Evolutionary conservation across 1,140 invertebrate species (phyloP).

Genomic region (Triops cancriformis): DNA sequence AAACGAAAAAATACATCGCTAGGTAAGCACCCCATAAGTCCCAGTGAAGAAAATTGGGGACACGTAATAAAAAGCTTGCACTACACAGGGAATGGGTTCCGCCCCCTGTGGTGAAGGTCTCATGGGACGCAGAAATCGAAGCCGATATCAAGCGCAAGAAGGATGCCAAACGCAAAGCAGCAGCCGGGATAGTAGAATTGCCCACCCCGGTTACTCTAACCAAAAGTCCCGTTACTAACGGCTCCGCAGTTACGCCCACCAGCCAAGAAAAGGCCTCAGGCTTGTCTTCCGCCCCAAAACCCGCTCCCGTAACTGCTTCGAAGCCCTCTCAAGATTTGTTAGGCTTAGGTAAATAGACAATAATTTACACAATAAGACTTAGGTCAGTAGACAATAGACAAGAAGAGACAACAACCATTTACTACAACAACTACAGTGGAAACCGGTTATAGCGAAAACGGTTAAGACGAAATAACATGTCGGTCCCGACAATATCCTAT

Average conservation of each 20-base stretch:
- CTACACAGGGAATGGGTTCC: conserved; percentile 80
- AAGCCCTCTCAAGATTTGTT: conserved; percentile 49
- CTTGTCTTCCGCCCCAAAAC: conserved; percentile 31
- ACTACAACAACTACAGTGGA: too few species aligned
- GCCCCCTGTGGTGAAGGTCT: conserved; percentile 69
- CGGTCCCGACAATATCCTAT: too few species aligned
- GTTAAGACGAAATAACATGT: too few species aligned
- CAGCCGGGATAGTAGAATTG: conserved; percentile 47
- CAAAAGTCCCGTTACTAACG: conserved; percentile 40
- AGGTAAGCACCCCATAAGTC: conserved; percentile 32
- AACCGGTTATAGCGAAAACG: too few species aligned
- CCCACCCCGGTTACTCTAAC: conserved; percentile 40
- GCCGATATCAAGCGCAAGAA: conserved; percentile 51
- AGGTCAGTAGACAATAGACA: too few species aligned
- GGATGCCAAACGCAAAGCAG: conserved; percentile 49
- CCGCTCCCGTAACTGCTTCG: conserved; percentile 19
- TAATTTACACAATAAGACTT: too few species aligned
- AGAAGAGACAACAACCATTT: too few species aligned
- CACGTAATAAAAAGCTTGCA: neutral
- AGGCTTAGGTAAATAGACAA: conserved; percentile 47
- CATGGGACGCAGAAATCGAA: conserved; percentile 77
- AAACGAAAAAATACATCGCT: conserved; percentile 95
- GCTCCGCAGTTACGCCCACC: conserved; percentile 42
- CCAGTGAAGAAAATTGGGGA: neutral
- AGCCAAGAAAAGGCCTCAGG: conserved; percentile 20